These are phyloP conservation scores for Homalodisca vitripennis DNA, from an alignment of 1,140 invertebrate genomes.

Conservation along the genomic window DNA sequence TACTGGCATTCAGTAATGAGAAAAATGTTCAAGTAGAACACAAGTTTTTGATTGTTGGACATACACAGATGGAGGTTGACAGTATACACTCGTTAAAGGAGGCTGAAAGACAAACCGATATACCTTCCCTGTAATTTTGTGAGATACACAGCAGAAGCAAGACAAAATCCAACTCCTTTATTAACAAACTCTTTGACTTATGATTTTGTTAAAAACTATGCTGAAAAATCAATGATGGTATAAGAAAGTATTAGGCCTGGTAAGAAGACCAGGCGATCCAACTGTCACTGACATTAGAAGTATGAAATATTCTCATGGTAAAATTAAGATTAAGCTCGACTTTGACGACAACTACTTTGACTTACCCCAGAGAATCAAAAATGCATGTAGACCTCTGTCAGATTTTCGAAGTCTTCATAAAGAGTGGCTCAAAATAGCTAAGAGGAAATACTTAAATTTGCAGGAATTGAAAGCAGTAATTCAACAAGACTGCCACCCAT, in stretches of 20 bases:
- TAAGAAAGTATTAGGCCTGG: background rate
- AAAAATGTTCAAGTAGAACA: slow-evolving; percentile 45
- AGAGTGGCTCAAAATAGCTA: slow-evolving; percentile 4
- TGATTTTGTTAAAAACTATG: background rate
- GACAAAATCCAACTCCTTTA: background rate
- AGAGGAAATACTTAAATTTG: slow-evolving; percentile 28
- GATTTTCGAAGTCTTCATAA: slow-evolving; percentile 7
- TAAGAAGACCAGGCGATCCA: background rate
- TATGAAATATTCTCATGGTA: background rate
- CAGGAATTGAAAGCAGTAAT: slow-evolving; percentile 31
- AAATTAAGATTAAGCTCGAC: background rate
- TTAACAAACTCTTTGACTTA: background rate
- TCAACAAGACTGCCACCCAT: slow-evolving; percentile 24
- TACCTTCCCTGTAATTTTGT: slow-evolving; percentile 23
- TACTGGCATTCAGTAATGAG: slow-evolving; percentile 40
- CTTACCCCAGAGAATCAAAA: slow-evolving; percentile 14
- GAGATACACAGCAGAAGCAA: background rate
- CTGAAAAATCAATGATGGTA: too few species aligned
- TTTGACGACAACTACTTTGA: background rate
- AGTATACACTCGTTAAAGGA: slow-evolving; percentile 44
- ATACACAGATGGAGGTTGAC: slow-evolving; percentile 51
- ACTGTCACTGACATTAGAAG: slow-evolving; percentile 20
- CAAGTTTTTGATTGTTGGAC: slow-evolving; percentile 48
- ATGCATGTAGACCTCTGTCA: slow-evolving; percentile 14
- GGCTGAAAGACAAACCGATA: slow-evolving; percentile 37